Conservation (phyloP, 2,113 vertebrate genomes). For the Gnathonemus longibarbis region DNA sequence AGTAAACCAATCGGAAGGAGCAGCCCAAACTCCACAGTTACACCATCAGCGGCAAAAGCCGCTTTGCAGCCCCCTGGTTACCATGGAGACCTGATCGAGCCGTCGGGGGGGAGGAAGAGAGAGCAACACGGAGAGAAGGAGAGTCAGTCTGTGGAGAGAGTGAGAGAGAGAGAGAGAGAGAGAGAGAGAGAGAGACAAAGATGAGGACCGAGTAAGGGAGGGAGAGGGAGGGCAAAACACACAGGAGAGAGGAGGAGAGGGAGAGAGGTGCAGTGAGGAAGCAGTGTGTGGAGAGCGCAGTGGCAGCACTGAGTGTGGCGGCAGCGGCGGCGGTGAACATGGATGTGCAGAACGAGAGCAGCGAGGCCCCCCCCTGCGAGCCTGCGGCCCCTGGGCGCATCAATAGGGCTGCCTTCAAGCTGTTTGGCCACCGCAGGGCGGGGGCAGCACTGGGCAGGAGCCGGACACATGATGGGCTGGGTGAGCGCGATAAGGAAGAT, state of each 20-base stretch:
- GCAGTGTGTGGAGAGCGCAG: constrained; percentile 54
- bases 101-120: constrained; percentile 58
- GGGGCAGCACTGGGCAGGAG: constrained; percentile 76
- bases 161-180: constrained; percentile 25
- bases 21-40: constrained; percentile 55
- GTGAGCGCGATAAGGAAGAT: constrained; percentile 38
- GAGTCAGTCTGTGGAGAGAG: constrained; percentile 25
- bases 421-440: constrained; percentile 82
- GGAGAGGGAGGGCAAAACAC: constrained; percentile 43
- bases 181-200: constrained; percentile 27
- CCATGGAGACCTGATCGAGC: constrained; percentile 84
- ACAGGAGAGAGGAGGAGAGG: constrained; percentile 13
- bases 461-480: constrained; percentile 84
- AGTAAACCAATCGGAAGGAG: constrained; percentile 45
- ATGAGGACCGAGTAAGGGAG: constrained; percentile 7
- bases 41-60: constrained; percentile 76
- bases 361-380: constrained; percentile 67
- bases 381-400: constrained; percentile 83
- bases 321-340: constrained; percentile 45
- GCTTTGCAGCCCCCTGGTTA: constrained; percentile 77
- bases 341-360: constrained; percentile 81
- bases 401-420: constrained; percentile 93
- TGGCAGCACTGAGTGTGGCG: constrained; percentile 70
- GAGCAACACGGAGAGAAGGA: constrained; percentile 42
- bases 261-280: constrained; percentile 49